Evolutionary conservation across 1,140 invertebrate species (phyloP).

Genomic region (Lineus longissimus): DNA sequence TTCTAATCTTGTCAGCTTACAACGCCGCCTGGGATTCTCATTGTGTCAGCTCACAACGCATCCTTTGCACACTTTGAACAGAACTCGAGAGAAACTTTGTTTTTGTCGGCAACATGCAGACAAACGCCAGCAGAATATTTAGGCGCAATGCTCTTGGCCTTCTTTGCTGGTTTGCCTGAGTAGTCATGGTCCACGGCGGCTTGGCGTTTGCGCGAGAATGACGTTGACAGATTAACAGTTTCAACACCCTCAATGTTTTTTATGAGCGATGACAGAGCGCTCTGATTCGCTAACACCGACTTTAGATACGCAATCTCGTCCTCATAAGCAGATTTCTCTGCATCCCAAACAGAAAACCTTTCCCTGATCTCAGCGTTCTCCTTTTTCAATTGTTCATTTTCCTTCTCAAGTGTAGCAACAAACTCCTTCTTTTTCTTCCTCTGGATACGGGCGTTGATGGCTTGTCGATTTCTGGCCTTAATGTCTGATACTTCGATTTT

Average conservation of each 20-base stretch:
- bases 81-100: conserved; percentile 41
- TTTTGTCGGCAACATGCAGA: conserved; percentile 40
- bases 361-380: conserved; percentile 30
- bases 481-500: too few species aligned
- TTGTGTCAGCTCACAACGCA: too few species aligned
- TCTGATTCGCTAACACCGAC: conserved; percentile 44
- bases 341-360: conserved; percentile 17
- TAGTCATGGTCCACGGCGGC: conserved; percentile 34
- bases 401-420: conserved; percentile 35
- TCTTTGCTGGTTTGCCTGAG: neutral
- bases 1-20: too few species aligned
- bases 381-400: conserved; percentile 27
- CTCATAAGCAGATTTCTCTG: conserved; percentile 22
- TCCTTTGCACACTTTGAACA: conserved; percentile 32
- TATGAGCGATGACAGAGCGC: conserved; percentile 36
- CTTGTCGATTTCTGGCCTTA: too few species aligned
- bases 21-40: too few species aligned
- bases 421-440: conserved; percentile 46
- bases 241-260: conserved; percentile 40
- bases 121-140: conserved; percentile 41
- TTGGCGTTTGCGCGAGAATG: conserved; percentile 25
- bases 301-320: conserved; percentile 44
- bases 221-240: conserved; percentile 34
- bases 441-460: conserved; percentile 21
- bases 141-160: conserved; percentile 9